phyloP scores from a whole-genome alignment of 2,113 vertebrate species.

The Callocephalon fimbriatum region DNA sequence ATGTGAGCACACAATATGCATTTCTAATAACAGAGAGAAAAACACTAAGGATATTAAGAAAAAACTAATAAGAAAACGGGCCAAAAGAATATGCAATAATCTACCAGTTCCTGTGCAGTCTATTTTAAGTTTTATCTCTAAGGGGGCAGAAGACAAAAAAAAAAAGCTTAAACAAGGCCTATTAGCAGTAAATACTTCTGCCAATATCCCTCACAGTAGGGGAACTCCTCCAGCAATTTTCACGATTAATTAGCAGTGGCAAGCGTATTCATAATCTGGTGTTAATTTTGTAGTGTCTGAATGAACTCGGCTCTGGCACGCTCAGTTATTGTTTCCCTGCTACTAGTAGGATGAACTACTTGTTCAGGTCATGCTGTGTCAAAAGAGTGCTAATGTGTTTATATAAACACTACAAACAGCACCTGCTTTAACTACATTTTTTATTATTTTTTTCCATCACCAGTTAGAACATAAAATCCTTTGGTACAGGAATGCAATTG shows the following conservation, averaged over 20 bases:
- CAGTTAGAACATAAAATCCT: conserved; percentile 19
- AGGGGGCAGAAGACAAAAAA: not conserved
- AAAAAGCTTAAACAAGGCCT: conserved; percentile 81
- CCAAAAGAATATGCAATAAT: conserved; percentile 14
- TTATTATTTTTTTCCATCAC: conserved; percentile 36
- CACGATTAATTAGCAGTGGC: conserved; percentile 76
- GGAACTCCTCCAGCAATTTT: conserved; percentile 72
- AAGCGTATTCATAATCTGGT: conserved; percentile 81
- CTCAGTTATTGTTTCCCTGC: conserved; percentile 70
- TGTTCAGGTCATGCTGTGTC: conserved; percentile 70
- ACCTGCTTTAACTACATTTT: conserved; percentile 65
- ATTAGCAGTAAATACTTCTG: conserved; percentile 80
- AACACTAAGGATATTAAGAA: not conserved
- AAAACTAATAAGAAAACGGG: conserved; percentile 2
- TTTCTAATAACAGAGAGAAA: not conserved
- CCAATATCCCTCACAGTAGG: conserved; percentile 81
- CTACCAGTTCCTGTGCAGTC: conserved; percentile 35
- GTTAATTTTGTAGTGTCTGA: conserved; percentile 82
- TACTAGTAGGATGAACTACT: conserved; percentile 70
- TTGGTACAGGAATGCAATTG: not conserved
- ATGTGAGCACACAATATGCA: not conserved
- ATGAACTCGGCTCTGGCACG: conserved; percentile 65
- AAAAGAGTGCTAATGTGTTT: conserved; percentile 75
- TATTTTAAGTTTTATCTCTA: conserved; percentile 71
- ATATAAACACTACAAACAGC: conserved; percentile 63